Base-by-base conservation (phyloP, 2,888 invertebrate genomes). In the Metalampra italica region DNA sequence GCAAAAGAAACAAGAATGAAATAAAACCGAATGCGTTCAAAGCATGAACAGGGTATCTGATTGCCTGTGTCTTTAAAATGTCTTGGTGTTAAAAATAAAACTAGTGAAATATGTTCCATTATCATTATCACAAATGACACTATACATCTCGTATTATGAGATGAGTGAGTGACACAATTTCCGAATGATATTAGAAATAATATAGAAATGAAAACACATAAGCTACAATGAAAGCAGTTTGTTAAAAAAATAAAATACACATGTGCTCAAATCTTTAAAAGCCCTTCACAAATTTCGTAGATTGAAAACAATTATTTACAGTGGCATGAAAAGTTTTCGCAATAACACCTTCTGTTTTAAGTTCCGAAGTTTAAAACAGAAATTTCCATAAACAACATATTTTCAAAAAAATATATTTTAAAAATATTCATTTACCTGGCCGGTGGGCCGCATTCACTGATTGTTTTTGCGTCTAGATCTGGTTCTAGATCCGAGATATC, bases 391-490 rank as follows among this genome's bases (percentile, higher is more conserved):
- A 22, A 22, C 22, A 22, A 22, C 5, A 22, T 22, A 7, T 37
- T n/a, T 12, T 37, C 3, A 12, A 9, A 5, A n/a, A n/a, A n/a
- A n/a, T n/a, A 39, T 39, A 39, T n/a, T 39, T 39, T 9, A 39
- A 52, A 52, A 50, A 58, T 60, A 42, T 13, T 47, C 41, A 40
- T 49, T 86, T 90, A 92, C 92, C 92, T 92, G 42, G 92, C 93
- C 1, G 94, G 94, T 3, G 92, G 93, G 14, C 92, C 92, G 66
- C 94, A 94, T 14, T 90, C 90, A 65, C 84, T 74, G 62, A 75
- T 71, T 9, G 80, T 70, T 46, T 71, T 80, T 29, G 78, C 78
- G 37, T 82, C 82, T 50, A 87, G 63, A 51, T 88, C 88, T 0
- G 89, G 88, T 53, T 92, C 92, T 9, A 92, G 64, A 22, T 91